These are phyloP conservation scores for Lithobates pipiens DNA, from an alignment of 2,797 vertebrate species.

Conservation along the genomic window DNA sequence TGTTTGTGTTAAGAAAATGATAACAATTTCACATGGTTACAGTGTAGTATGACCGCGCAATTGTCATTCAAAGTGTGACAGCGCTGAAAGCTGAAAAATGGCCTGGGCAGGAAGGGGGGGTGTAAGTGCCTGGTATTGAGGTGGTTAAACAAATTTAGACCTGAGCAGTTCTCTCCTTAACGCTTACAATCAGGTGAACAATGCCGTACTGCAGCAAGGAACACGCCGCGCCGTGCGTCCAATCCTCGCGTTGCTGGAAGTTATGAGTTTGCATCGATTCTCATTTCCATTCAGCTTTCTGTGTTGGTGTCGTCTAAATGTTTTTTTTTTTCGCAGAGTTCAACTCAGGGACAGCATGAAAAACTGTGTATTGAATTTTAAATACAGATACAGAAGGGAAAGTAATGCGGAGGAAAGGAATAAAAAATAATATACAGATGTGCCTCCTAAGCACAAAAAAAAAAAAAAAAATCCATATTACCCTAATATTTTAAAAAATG, in stretches of 20 bases:
- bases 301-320: constrained; percentile 36
- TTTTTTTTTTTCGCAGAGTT: constrained; percentile 33
- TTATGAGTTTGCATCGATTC: constrained; percentile 42
- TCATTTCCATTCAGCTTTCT: constrained; percentile 47
- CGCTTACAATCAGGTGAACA: not conserved
- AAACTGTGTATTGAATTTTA: constrained; percentile 57
- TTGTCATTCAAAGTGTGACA: too few species aligned
- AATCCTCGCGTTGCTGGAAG: constrained; percentile 20
- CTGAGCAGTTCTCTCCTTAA: too few species aligned
- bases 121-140: too few species aligned
- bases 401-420: constrained; percentile 29
- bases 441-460: constrained; percentile 35
- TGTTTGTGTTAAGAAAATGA: too few species aligned
- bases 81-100: too few species aligned
- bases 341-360: constrained; percentile 53
- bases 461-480: constrained; percentile 42
- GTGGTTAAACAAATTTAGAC: too few species aligned
- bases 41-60: too few species aligned
- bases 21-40: too few species aligned
- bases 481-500: constrained; percentile 47
- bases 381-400: constrained; percentile 50
- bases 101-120: too few species aligned
- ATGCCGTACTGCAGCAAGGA: not conserved
- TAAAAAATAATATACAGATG: constrained; percentile 51
- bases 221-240: constrained; percentile 5